Percentiles rank a stretch among this genome's conserved stretches.
These are phyloP conservation scores for Syritta pipiens DNA, from an alignment of 2,888 invertebrate species.

Conservation along the genomic window DNA sequence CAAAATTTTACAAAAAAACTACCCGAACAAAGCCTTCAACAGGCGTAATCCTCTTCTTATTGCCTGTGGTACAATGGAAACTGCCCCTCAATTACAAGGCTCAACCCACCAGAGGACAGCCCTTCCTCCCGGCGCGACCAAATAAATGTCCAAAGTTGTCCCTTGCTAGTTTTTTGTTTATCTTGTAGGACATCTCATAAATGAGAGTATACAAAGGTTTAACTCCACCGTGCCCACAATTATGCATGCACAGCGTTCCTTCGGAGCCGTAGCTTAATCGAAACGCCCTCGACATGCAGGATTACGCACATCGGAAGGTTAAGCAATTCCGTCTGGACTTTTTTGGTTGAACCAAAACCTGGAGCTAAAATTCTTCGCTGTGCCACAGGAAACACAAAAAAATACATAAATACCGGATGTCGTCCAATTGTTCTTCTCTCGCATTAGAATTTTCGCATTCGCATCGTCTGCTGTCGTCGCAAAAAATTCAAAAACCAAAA, in stretches of 20 bases:
- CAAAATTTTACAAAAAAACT: not conserved
- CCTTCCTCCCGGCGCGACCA: not conserved
- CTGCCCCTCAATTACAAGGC: conserved; percentile 19
- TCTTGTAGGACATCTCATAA: conserved; percentile 66
- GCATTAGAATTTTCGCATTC: conserved; percentile 43
- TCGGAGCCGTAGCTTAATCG: conserved; percentile 44
- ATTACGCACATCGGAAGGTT: conserved; percentile 36
- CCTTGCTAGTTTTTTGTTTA: conserved; percentile 50
- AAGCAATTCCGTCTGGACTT: too few relatives aligned
- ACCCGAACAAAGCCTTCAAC: not conserved
- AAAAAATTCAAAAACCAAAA: conserved; percentile 24
- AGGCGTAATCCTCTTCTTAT: conserved; percentile 45
- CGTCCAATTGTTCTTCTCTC: conserved; percentile 55
- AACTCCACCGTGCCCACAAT: conserved; percentile 34
- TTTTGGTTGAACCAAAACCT: conserved; percentile 11
- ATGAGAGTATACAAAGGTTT: conserved; percentile 57
- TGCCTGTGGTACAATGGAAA: conserved; percentile 5
- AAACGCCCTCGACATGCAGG: conserved; percentile 61
- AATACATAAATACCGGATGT: conserved; percentile 59
- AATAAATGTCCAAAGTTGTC: conserved; percentile 60
- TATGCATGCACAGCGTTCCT: conserved; percentile 54
- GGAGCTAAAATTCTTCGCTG: conserved; percentile 38
- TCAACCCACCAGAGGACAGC: not conserved
- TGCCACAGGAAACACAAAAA: conserved; percentile 8
- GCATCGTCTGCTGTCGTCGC: too few relatives aligned